phyloP scores from a whole-genome alignment of 2,888 invertebrate species.

The Drosophila suboccidentalis region DNA sequence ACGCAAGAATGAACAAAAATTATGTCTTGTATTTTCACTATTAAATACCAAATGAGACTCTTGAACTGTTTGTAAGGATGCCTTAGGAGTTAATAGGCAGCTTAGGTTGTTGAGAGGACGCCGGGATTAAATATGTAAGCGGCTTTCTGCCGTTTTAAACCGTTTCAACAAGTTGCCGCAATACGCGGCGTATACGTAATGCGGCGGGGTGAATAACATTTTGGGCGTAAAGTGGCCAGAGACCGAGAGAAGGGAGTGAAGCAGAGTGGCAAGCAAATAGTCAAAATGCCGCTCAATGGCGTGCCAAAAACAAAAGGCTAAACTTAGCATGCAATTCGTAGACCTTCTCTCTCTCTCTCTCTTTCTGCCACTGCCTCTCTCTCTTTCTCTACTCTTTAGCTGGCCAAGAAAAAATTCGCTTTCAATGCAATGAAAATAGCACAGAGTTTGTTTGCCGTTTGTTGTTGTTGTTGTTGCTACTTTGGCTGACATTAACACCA shows the following conservation, averaged over 20 bases:
- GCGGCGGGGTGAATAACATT: slow-evolving; percentile 73
- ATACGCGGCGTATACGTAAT: slow-evolving; percentile 72
- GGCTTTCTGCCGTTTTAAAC: slow-evolving; percentile 49
- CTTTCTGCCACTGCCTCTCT: slow-evolving; percentile 5
- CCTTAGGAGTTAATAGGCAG: slow-evolving; percentile 21
- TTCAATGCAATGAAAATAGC: slow-evolving; percentile 79
- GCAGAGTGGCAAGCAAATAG: slow-evolving; percentile 8
- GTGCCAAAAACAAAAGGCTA: slow-evolving; percentile 82
- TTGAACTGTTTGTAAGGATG: slow-evolving; percentile 27
- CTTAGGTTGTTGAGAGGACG: slow-evolving; percentile 6
- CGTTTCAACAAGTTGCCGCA: slow-evolving; percentile 73
- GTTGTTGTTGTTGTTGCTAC: slow-evolving; percentile 4
- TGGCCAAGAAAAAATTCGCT: slow-evolving; percentile 67
- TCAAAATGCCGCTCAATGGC: slow-evolving; percentile 77
- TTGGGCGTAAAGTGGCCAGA: slow-evolving; percentile 31
- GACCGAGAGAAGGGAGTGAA: not conserved
- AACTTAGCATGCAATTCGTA: slow-evolving; percentile 77
- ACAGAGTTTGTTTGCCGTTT: slow-evolving; percentile 26
- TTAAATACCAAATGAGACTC: slow-evolving; percentile 11
- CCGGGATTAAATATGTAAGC: slow-evolving; percentile 48
- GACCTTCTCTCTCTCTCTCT: slow-evolving; percentile 20
- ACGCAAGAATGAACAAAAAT: too few relatives aligned
- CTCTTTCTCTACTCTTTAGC: not conserved
- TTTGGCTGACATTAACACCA: slow-evolving; percentile 57
- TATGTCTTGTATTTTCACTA: not conserved